Conservation (phyloP, 2,888 invertebrate genomes). For the Watsonalla binaria region DNA sequence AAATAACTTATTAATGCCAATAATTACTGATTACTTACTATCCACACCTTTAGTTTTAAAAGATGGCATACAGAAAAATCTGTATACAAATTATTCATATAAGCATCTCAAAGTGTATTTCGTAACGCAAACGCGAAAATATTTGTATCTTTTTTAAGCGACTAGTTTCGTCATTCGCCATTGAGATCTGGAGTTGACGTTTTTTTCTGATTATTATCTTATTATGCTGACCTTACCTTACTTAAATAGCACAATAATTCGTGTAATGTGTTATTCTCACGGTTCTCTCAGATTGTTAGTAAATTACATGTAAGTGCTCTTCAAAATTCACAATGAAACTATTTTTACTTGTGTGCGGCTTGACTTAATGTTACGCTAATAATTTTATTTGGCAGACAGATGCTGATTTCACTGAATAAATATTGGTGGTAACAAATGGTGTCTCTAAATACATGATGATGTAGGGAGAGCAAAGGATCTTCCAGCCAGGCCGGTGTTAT, state of each 20-base stretch:
- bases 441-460: too few relatives aligned
- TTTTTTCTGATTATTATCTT: slow-evolving; percentile 51
- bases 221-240: slow-evolving; percentile 44
- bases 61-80: too few relatives aligned
- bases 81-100: background rate
- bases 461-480: too few relatives aligned
- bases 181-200: slow-evolving; percentile 46
- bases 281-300: slow-evolving; percentile 15
- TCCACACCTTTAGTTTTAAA: too few relatives aligned
- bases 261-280: slow-evolving; percentile 39
- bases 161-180: slow-evolving; percentile 53
- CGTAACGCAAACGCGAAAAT: slow-evolving; percentile 35
- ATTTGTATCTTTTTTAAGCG: slow-evolving; percentile 34
- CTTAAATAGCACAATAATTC: slow-evolving; percentile 43
- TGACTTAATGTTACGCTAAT: background rate
- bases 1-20: too few relatives aligned
- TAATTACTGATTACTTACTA: too few relatives aligned
- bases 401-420: too few relatives aligned
- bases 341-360: background rate
- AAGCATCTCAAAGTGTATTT: background rate
- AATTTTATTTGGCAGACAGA: background rate
- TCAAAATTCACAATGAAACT: background rate
- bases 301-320: background rate
- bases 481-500: too few relatives aligned
- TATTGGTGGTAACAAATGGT: too few relatives aligned